These are phyloP conservation scores for Glaucomys volans DNA, from an alignment of 2,113 vertebrate genomes.

Conservation along the genomic window DNA sequence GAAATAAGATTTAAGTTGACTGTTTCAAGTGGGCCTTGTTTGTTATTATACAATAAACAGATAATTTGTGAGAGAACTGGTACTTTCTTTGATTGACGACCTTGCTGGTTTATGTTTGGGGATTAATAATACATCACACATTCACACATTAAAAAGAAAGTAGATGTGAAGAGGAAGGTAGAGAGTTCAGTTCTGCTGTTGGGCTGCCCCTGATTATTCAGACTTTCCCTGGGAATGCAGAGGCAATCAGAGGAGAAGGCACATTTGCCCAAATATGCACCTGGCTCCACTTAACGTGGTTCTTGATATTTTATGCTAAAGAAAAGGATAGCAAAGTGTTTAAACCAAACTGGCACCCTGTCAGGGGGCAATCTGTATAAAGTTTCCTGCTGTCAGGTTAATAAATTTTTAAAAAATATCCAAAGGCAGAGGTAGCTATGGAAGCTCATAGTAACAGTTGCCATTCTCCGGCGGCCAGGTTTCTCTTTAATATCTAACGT, in stretches of 20 bases:
- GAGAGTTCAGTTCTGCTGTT: conserved; percentile 19
- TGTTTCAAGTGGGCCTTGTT: conserved; percentile 78
- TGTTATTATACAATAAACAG: conserved; percentile 84
- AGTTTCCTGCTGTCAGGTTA: conserved; percentile 91
- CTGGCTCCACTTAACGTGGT: conserved; percentile 81
- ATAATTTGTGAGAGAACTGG: conserved; percentile 86
- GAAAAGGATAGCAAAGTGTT: conserved; percentile 81
- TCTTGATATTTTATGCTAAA: conserved; percentile 86
- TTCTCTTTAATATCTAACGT: conserved; percentile 86
- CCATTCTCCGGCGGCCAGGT: conserved; percentile 88
- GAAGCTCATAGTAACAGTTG: conserved; percentile 88
- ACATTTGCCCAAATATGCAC: conserved; percentile 77
- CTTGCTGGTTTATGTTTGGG: conserved; percentile 88
- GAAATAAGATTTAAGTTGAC: conserved; percentile 72
- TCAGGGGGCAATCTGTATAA: conserved; percentile 89
- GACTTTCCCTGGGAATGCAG: conserved; percentile 44
- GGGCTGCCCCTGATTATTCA: conserved; percentile 65
- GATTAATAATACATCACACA: conserved; percentile 94
- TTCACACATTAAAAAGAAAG: conserved; percentile 86
- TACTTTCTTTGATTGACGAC: conserved; percentile 88
- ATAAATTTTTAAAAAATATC: conserved; percentile 93
- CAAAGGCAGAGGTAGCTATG: conserved; percentile 90
- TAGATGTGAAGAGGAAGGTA: conserved; percentile 62
- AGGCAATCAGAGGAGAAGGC: conserved; percentile 31
- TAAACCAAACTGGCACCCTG: conserved; percentile 84